Conservation (phyloP, 2,888 invertebrate species). For the Hirtodrosophila confusa region DNA sequence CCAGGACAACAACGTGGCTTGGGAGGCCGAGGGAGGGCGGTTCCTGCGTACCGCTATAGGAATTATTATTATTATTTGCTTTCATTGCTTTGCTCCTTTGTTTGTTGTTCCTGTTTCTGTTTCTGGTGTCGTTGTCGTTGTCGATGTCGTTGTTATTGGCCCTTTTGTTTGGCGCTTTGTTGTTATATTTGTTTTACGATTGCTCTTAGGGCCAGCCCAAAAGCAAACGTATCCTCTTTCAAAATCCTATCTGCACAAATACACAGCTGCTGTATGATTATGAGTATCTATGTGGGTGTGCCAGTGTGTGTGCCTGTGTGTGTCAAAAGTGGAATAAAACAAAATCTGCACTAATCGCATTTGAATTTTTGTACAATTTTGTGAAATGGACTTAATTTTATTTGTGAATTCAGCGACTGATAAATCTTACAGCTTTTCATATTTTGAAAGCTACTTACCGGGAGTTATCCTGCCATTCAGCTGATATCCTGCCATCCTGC, state of each 20-base stretch:
- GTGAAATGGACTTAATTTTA: conserved; percentile 32
- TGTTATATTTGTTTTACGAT: conserved; percentile 40
- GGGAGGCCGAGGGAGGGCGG: neutral
- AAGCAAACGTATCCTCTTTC: conserved; percentile 37
- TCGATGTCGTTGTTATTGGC: conserved; percentile 16
- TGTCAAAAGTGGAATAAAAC: conserved; percentile 21
- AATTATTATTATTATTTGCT: conserved; percentile 67
- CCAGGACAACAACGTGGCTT: conserved; percentile 29
- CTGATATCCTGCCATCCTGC: neutral
- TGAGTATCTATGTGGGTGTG: conserved; percentile 7
- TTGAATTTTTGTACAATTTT: conserved; percentile 50
- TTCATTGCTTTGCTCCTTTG: conserved; percentile 45
- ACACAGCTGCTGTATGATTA: conserved; percentile 3
- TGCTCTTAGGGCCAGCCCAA: conserved; percentile 12
- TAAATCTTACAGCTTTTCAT: conserved; percentile 22
- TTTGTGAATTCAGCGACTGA: conserved; percentile 32
- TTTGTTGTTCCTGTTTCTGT: conserved; percentile 21
- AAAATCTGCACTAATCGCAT: conserved; percentile 71
- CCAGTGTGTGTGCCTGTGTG: conserved; percentile 1
- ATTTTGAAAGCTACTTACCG: conserved; percentile 15
- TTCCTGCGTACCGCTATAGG: conserved; percentile 51
- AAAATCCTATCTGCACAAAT: conserved; percentile 8
- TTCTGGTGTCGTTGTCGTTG: conserved; percentile 8
- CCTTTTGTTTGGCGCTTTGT: conserved; percentile 20
- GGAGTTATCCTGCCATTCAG: conserved; percentile 22